Evolutionary conservation across 2,888 invertebrate genomes (phyloP), one percentile per base, ranked within the genome.

Genomic region (Tetropium fuscum): DNA sequence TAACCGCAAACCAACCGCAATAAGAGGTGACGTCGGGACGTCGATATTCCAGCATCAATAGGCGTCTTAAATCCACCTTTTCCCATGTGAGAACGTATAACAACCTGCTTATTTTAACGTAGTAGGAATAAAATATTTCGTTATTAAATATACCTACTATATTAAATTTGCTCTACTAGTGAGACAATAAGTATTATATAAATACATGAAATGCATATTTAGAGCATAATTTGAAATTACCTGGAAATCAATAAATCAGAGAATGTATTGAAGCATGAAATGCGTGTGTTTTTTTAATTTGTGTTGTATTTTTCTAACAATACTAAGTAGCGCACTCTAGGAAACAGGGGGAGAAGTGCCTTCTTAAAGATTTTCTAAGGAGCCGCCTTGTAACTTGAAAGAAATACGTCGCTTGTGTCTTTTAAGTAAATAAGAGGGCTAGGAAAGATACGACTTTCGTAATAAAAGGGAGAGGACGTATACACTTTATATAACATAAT

Each of bases 1-100:
- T 68, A 71, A 74, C 74, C 74, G 64, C 74, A 74, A 88, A 81
- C 82, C 82, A 82, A 82, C 82, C 82, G 80, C 82, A 82, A 82
- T 78, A 80, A 77, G 79, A 80, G 80, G 78, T 79, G 68, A 80
- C 80, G 80, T 77, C 76, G 77, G 70, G 78, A 78, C 79, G 81
- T 76, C 78, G 74, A 76, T 74, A 72, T 74, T 71, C 61, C 73
- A 70, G 70, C 77, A 77, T 74, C 73, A 68, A 68, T 70, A 73
- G 72, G 75, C 73, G 71, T 77, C 76, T 74, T 74, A 73, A 70
- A 69, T 67, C 70, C 58, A 59, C 63, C 64, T 65, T 57, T 55
- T 10, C 25, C 8, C 22, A 25, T 13, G 10, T n/a, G 25, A 38
- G 10, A 16, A 13, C 51, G 10, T 0, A 0, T 7, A 36, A 36